Percentiles rank a stretch among this genome's conserved stretches.
These are phyloP conservation scores for Macropus fuliginosus DNA, from an alignment of 2,797 vertebrate genomes.

Conservation along the genomic window DNA sequence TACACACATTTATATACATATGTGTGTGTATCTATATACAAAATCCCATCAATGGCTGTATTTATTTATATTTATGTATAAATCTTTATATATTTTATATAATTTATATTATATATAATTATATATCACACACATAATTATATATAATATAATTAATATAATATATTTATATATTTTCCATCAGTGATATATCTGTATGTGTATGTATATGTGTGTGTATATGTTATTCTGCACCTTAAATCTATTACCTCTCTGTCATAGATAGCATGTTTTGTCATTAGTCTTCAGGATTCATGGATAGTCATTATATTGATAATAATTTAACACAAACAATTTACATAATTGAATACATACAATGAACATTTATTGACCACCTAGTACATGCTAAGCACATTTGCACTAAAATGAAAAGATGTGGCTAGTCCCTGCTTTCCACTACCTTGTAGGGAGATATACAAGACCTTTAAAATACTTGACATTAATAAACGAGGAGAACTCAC, in stretches of 20 bases:
- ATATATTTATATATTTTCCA: not conserved
- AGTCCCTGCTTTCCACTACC: not conserved
- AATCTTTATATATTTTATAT: no score
- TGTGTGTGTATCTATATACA: no score
- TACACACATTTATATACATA: no score
- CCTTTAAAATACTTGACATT: not conserved
- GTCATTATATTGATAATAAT: not conserved
- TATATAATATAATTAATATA: not conserved
- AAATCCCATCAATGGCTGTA: no score
- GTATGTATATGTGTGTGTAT: not conserved
- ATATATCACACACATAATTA: not conserved
- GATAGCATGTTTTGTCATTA: not conserved
- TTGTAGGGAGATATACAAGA: not conserved
- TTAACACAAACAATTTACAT: not conserved
- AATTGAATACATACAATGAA: not conserved
- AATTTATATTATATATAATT: no score
- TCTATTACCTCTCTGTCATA: not conserved
- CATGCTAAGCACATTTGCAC: not conserved
- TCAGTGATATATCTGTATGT: not conserved
- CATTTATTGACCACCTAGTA: not conserved
- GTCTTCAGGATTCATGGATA: not conserved
- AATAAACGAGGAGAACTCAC: not conserved
- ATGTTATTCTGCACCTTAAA: not conserved
- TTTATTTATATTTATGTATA: no score
- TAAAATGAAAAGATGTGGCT: not conserved